phyloP scores from a whole-genome alignment of 2,888 invertebrate species.

The Zygogramma bicolorata region DNA sequence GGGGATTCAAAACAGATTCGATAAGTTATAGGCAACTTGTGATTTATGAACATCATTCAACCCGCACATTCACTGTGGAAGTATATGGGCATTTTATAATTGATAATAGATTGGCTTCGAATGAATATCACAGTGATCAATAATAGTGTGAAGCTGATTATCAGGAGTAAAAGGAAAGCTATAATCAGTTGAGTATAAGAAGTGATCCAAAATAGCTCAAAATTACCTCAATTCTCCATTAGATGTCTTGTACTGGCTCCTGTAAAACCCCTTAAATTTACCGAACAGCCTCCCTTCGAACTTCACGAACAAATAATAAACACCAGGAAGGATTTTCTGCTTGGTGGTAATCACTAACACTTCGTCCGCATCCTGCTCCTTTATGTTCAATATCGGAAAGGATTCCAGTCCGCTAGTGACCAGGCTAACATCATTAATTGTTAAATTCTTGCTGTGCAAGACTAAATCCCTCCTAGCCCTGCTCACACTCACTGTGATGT shows the following conservation, averaged over 20 bases:
- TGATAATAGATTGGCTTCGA: no score
- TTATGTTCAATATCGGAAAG: constrained; percentile 53
- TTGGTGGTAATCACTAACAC: constrained; percentile 55
- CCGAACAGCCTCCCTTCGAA: constrained; percentile 75
- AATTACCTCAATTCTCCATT: constrained; percentile 45
- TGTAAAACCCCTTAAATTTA: constrained; percentile 80
- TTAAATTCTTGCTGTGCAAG: constrained; percentile 59
- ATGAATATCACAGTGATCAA: no score
- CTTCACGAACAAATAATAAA: constrained; percentile 72
- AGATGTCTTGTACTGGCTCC: constrained; percentile 70
- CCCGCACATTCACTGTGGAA: no score
- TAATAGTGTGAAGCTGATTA: no score
- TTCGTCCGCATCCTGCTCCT: constrained; percentile 55
- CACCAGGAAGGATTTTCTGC: constrained; percentile 57
- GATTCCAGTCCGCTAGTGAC: constrained; percentile 28
- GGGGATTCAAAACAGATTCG: no score
- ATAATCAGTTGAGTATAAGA: no score
- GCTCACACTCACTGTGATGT: constrained; percentile 67
- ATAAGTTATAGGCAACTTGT: no score
- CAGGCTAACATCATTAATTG: constrained; percentile 54
- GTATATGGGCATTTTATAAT: no score
- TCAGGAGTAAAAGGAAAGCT: no score
- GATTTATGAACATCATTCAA: no score
- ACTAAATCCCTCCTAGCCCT: constrained; percentile 50
- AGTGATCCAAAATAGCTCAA: not conserved